phyloP scores from a whole-genome alignment of 1,140 invertebrate species.

The Aplysia californica region DNA sequence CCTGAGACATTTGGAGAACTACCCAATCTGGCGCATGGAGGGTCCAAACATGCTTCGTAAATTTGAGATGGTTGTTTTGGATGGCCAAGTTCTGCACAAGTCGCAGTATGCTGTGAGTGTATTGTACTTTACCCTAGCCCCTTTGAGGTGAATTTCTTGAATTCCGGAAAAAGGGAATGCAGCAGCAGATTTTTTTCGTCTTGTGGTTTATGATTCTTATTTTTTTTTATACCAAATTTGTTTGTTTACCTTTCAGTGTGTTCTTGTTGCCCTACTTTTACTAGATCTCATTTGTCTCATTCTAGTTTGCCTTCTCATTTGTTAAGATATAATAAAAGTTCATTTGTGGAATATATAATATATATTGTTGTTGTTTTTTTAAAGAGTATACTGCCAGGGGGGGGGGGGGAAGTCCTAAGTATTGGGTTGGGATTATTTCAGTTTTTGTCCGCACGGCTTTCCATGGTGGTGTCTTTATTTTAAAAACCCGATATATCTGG shows the following conservation, averaged over 20 bases:
- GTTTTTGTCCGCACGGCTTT: neutral
- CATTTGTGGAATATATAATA: neutral
- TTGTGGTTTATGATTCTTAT: neutral
- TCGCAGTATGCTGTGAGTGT: slow-evolving; percentile 24
- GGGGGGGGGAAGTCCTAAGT: neutral
- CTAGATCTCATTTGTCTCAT: neutral
- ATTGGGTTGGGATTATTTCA: neutral
- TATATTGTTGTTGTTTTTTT: neutral
- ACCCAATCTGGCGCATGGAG: slow-evolving; percentile 23
- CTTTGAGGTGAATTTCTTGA: too few species aligned
- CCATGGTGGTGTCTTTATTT: neutral
- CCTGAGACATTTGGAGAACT: slow-evolving; percentile 6
- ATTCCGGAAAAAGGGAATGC: too few species aligned
- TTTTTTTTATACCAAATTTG: neutral
- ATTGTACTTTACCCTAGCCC: neutral
- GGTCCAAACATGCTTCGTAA: slow-evolving; percentile 21
- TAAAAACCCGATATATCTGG: neutral
- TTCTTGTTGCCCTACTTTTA: neutral
- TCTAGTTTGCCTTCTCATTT: too few species aligned
- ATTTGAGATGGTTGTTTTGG: slow-evolving; percentile 19
- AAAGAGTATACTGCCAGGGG: neutral
- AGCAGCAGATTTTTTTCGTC: too few species aligned
- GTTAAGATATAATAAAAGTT: neutral
- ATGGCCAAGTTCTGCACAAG: slow-evolving; percentile 1
- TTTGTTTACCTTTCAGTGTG: neutral